Percentiles rank a stretch among this genome's conserved stretches.
phyloP scores from a whole-genome alignment of 2,797 vertebrate species.

The Acanthiza pusilla region DNA sequence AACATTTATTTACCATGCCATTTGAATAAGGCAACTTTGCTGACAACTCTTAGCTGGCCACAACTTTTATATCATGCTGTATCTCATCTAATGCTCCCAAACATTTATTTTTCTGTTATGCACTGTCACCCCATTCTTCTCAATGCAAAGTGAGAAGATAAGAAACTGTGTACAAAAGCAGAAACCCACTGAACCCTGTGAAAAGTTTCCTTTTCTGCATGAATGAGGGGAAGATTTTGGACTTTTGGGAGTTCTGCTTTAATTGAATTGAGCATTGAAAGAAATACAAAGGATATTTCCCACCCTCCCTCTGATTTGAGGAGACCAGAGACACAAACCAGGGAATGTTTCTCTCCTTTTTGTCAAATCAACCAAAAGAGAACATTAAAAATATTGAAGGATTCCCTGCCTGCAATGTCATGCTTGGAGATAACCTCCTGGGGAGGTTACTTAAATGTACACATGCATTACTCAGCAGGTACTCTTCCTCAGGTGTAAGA shows the following conservation, averaged over 20 bases:
- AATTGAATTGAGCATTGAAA: neutral
- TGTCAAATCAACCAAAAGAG: neutral
- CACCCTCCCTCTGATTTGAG: neutral
- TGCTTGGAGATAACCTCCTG: neutral
- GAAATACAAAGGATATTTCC: neutral
- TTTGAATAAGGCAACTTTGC: constrained; percentile 37
- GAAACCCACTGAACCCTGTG: neutral
- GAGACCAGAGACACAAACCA: neutral
- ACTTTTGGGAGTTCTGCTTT: neutral
- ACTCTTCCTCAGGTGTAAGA: neutral
- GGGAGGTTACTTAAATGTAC: neutral
- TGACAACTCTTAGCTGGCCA: neutral
- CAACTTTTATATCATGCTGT: neutral
- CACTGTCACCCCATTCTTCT: neutral
- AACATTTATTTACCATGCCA: constrained; percentile 50
- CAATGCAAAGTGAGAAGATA: neutral
- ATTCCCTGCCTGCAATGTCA: neutral
- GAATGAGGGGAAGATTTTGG: neutral
- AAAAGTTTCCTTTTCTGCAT: neutral
- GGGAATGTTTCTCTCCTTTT: neutral
- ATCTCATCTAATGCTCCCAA: neutral
- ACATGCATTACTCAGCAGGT: neutral
- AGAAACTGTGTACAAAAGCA: neutral
- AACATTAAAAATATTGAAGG: neutral
- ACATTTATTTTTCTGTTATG: neutral